Base-by-base conservation (phyloP, 2,797 vertebrate species). In the Lycodopsis pacificus region DNA sequence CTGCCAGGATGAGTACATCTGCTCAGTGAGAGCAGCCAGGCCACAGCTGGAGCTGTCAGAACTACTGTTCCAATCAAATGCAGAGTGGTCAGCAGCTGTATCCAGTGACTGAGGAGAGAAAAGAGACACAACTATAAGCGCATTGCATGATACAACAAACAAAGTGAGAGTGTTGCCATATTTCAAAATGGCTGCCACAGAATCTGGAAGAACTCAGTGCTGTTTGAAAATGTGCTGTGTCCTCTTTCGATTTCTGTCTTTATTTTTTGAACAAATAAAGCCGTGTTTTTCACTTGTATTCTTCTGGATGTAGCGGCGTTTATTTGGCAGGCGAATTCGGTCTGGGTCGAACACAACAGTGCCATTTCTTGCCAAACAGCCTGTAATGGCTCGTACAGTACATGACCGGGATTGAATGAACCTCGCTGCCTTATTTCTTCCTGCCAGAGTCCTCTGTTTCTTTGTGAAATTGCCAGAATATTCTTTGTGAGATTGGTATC, bases 1-100 rank as follows among this genome's bases (percentile, higher is more conserved):
- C 70, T 84, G 72, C 51, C 32, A 63, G 73, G 44, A 56, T 38
- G 63, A 80, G 62, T 42, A 17, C n/a, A 11, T 54, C 49, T 71
- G 65, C 61, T 61, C 44, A 79, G 71, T 19, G 71, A 78, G 73
- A 71, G 65, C 54, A 64, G 68, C 69, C 34, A 61, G 76, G 58
- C 61, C 67, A 51, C 86, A 87, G 79, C 87, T 89, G 88, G 69
- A 76, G 72, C 75, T 76, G 83, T 87, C 83, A 87, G 56, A 80
- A 48, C 68, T 15, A 63, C 69, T 61, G 78, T 81, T 76, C 89
- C 63, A 84, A 80, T 88, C 79, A 59, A 80, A 78, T 38, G 36
- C 53, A 32, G 59, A 77, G 6, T 27, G 61, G 22, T 66, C 69
- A 19, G 62, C 65, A 53, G 72, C 76, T 74, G 65, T 53, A 74